Evolutionary conservation across 2,888 invertebrate genomes (phyloP).

Genomic region (Chymomyza procnemis): DNA sequence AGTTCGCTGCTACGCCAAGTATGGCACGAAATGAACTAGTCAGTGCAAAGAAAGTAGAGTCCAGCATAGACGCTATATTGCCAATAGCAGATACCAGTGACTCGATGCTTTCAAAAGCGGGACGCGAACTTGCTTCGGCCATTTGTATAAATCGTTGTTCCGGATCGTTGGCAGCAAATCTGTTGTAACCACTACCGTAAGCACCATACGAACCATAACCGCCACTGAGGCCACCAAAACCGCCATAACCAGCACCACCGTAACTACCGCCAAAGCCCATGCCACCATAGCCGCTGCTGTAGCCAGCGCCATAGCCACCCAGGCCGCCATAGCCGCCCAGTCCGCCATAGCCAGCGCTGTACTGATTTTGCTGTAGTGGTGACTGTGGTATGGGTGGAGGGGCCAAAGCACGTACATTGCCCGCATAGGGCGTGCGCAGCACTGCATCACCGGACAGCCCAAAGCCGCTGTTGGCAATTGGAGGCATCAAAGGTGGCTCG

Average conservation of each 20-base stretch:
- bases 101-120: conserved; percentile 96
- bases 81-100: conserved; percentile 93
- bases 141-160: conserved; percentile 86
- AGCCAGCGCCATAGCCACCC: conserved; percentile 31
- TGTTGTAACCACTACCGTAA: conserved; percentile 69
- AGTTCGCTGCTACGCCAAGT: conserved; percentile 96
- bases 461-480: conserved; percentile 17
- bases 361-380: conserved; percentile 39
- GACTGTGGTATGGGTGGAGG: conserved; percentile 60
- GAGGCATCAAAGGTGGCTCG: conserved; percentile 66
- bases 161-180: conserved; percentile 74
- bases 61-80: conserved; percentile 97
- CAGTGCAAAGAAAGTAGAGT: conserved; percentile 96
- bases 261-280: conserved; percentile 35
- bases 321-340: conserved; percentile 28
- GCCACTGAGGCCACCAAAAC: conserved; percentile 28
- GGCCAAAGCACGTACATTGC: conserved; percentile 67
- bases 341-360: conserved; percentile 24
- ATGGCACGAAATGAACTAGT: conserved; percentile 97
- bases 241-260: conserved; percentile 27
- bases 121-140: conserved; percentile 94
- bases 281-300: conserved; percentile 60
- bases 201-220: conserved; percentile 45
- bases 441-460: conserved; percentile 31
- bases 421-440: conserved; percentile 70